Conservation (phyloP, 92 coral and sea anemone species). For the Zoanthus sansibaricus region DNA sequence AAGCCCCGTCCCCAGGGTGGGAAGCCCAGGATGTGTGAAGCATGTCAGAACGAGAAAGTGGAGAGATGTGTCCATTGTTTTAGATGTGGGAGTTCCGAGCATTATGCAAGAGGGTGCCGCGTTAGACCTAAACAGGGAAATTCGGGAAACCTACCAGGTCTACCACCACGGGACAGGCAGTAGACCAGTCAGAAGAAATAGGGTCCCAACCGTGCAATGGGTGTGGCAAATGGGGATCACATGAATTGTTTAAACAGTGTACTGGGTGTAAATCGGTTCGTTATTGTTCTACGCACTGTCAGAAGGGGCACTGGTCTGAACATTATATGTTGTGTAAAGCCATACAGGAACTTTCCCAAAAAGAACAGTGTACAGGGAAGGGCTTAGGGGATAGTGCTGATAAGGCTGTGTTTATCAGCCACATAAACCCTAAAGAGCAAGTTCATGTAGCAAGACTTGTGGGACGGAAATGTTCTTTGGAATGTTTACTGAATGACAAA, state of each 20-base stretch:
- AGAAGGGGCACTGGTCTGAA: conserved; percentile 60
- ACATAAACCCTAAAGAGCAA: conserved; percentile 45
- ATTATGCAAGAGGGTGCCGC: conserved; percentile 38
- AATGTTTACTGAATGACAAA: conserved; percentile 41
- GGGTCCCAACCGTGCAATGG: conserved; percentile 54
- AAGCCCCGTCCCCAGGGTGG: conserved; percentile 18
- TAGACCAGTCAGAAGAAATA: conserved; percentile 42
- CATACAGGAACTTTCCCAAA: conserved; percentile 42
- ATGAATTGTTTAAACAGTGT: conserved; percentile 49
- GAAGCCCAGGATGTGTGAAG: conserved; percentile 27
- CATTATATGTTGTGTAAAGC: conserved; percentile 60
- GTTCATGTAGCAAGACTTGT: conserved; percentile 54
- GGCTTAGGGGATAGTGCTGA: conserved; percentile 59
- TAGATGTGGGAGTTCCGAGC: neutral
- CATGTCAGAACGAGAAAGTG: conserved; percentile 9
- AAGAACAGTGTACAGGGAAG: conserved; percentile 31
- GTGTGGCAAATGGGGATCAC: conserved; percentile 35
- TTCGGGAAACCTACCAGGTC: neutral
- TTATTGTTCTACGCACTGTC: conserved; percentile 60
- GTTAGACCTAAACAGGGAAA: conserved; percentile 9
- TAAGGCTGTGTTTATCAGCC: conserved; percentile 50
- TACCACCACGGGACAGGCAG: conserved; percentile 14
- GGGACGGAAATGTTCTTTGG: conserved; percentile 46
- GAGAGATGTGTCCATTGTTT: conserved; percentile 17
- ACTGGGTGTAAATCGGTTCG: conserved; percentile 46